A percentile compares a stretch with the other conserved stretches of the same genome.
These are phyloP conservation scores for Blera fallax DNA, from an alignment of 2,888 invertebrate genomes.

Conservation along the genomic window DNA sequence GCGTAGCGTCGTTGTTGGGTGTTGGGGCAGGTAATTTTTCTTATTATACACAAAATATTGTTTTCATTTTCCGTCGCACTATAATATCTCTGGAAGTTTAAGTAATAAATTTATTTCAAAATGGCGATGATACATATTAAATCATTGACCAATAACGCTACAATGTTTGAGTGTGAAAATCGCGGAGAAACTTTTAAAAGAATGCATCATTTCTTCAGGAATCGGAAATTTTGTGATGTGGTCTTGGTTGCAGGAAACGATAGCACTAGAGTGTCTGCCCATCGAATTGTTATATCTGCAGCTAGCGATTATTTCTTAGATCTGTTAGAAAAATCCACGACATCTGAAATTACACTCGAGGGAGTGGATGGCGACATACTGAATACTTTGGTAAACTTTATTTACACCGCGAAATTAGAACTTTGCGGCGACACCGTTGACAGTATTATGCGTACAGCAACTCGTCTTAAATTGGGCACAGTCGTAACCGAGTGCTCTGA, in stretches of 20 bases:
- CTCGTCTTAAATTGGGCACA: neutral
- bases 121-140: no score
- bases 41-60: no score
- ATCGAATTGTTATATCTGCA: constrained; percentile 1
- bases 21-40: no score
- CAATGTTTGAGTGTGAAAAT: no score
- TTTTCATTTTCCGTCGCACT: no score
- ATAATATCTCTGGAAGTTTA: no score
- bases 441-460: constrained; percentile 1
- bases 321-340: neutral
- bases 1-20: no score
- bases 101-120: no score
- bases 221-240: constrained; percentile 17
- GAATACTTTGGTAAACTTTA: neutral
- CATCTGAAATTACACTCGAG: neutral
- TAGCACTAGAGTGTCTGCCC: neutral
- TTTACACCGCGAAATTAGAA: neutral
- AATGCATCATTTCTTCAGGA: constrained; percentile 12
- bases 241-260: constrained; percentile 19
- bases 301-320: constrained; percentile 22
- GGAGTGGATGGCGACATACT: constrained; percentile 7
- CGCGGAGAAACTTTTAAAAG: neutral
- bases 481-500: neutral
- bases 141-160: no score
- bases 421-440: neutral